Base-by-base conservation (phyloP, 1,140 invertebrate species). In the Drosophila nigrodunni region DNA sequence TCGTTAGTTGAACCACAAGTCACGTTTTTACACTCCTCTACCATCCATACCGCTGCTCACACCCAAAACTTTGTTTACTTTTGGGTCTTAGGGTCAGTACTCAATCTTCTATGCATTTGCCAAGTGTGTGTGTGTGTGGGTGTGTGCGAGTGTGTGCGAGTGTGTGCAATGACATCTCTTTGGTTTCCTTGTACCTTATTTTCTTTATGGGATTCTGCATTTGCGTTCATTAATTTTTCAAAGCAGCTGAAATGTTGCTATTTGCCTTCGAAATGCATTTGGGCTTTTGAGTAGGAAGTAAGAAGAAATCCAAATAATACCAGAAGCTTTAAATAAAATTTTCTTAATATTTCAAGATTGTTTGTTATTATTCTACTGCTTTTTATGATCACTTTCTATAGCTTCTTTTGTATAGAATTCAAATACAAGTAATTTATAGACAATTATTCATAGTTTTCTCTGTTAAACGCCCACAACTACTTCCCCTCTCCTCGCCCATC, bases 141-240 rank as follows among this genome's bases (percentile, higher is more conserved):
- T 80, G 69, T 77, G 67, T 80, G 50, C 74, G 69, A 74, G 67
- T 72, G 74, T 80, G 50, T 80, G 74, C 78, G 59, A 78, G 50
- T 80, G 69, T 77, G 67, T 72, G 74, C 89, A 62, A 52, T 66
- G 58, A 66, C 47, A 72, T 72, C 44, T 60, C 44, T 66, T 89
- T 67, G 39, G 52, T 64, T 73, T 44, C 50, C 25, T 50, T 58
- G 39, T 49, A 54, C 68, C 46, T 46, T 57, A 58, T 50, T 50
- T 30, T 25, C 39, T 74, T 41, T 11, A 50, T 55, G 46, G 60
- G 35, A 11, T 59, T 54, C 68, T 81, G 72, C 80, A 90, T 70
- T 89, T 85, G 78, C 35, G 68, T 79, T 90, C 85, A 89, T 89
- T 85, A 89, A 89, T 85, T 81, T 85, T 89, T 65, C 78, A 89